Base-by-base conservation (phyloP, 1,140 invertebrate species). In the Mycetomoellerius zeteki region DNA sequence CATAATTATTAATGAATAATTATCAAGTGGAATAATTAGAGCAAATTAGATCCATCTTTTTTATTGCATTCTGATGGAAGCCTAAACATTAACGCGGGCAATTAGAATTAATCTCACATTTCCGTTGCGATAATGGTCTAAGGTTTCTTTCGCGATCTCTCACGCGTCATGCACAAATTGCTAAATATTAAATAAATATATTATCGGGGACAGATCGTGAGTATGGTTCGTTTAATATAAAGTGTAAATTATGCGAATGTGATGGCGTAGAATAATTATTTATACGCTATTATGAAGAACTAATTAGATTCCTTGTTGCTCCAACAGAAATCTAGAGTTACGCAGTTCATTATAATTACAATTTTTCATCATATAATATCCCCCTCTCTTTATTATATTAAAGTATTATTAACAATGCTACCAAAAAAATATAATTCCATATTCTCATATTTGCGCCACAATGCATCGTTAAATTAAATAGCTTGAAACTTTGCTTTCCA, bases 41-140 rank as follows among this genome's bases (percentile, higher is more conserved):
- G 37, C 54, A 75, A 84, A 84, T 84, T 75, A 75, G 69, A 60
- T 60, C 54, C 12, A n/a, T n/a, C 27, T 75, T 43, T 43, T 43
- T 84, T 50, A 60, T 73, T 75, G 43, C 54, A 56, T 52, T 75
- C 80, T 62, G 69, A 75, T 54, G 54, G 80, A 72, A 82, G 67
- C 37, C 80, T 81, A 73, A 75, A 73, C 56, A 75, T 73, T 73
- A 75, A 84, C 60, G 69, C 54, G 14, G n/a, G 80, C 54, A 84
- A 84, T 84, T 84, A 75, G 69, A 84, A 50, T 84, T 84, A 84
- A 47, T 84, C 80, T 84, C 80, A 60, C 69, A 75, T 84, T 73
- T 56, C 33, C 54, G 71, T 19, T n/a, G 14, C 37, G 80, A 84
- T 75, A 84, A 62, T 7, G 47, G 60, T 84, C 69, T 62, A 47